Base-by-base conservation (phyloP, 2,888 invertebrate genomes). In the Steinernema carpocapsae region DNA sequence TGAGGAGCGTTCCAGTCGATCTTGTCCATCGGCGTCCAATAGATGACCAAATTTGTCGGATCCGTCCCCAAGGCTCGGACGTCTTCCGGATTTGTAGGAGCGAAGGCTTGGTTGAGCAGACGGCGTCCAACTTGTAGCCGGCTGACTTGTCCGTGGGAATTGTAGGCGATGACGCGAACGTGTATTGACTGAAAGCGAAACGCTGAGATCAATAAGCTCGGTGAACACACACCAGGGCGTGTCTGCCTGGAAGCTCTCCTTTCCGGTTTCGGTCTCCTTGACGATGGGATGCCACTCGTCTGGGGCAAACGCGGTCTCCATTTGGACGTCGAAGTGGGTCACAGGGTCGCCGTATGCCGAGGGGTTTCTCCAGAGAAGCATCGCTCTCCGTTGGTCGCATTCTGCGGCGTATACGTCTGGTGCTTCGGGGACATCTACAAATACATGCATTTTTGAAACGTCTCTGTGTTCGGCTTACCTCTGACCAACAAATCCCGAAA, bases 261-360 rank as follows among this genome's bases (percentile, higher is more conserved):
- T 78, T 10, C 77, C 76, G 32, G 77, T 76, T 59, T 79, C 79
- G 14, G 79, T 76, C 59, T 84, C 83, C 52, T 80, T 80, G 7
- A 78, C 73, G 17, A 81, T 77, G 37, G 76, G 71, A 74, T 78
- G 78, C 83, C 84, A 86, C 45, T 80, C 76, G 24, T 76, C 79
- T 76, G 76, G 71, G 7, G 37, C 76, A 74, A 84, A 85, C 37
- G 78, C 80, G 0, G 83, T 85, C 73, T 81, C 79, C 79, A 82
- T 79, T 72, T 84, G 83, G 26, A 85, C 76, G 22, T 85, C 70
- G 29, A 71, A 77, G 37, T 77, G 74, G 3, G 75, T 91, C 87
- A 99, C 94, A 12, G 95, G 94, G 0, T 97, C 94, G 81, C 96
- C 92, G 90, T 97, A 96, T 89, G 96, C 96, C 74, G 95, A 95